Base-by-base conservation (phyloP, 2,113 vertebrate species). In the Tympanuchus pallidicinctus region DNA sequence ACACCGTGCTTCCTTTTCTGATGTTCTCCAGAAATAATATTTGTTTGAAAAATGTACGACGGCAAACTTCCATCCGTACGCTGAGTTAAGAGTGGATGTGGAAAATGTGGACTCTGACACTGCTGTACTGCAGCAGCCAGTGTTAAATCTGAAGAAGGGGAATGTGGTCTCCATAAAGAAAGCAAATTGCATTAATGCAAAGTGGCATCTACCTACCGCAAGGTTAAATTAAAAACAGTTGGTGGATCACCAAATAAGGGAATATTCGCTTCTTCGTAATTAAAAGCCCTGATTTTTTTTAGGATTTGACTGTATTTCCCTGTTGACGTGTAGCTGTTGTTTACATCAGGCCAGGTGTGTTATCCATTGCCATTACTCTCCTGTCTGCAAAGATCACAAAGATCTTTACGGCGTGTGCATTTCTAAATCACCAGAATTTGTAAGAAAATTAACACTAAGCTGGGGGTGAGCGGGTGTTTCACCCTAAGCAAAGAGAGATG, bases 191-290 rank as follows among this genome's bases (percentile, higher is more conserved):
- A 61, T 93, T 94, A 95, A 97, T 84, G 89, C 70, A 71, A 97
- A 97, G 84, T 88, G 95, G 85, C 85, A 95, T 56, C 54, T 82
- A 96, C 72, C 86, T 97, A 97, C 64, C 25, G 1, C 86, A 94
- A 96, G 71, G 82, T 94, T 94, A 97, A 97, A 97, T 97, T 93
- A 90, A 96, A 94, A 96, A 82, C 94, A 96, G 56, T 96, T 90
- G 88, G 22, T 16, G 91, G 65, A 69, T 96, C 89, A 94, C 69
- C 86, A 95, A 92, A 85, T 93, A 95, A 94, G 79, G 93, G 96
- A 97, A 90, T 85, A 96, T 56, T 95, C 76, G 96, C 60, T 96
- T 93, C 82, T 96, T 96, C 86, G 47, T 93, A 94, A 95, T 93
- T 70, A 96, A 96, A 97, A 94, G 54, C 59, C 63, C 63, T 91